Percentiles rank a stretch among this genome's conserved stretches.
Conservation (phyloP, 2,888 invertebrate species). For the Ligdia adustata region DNA sequence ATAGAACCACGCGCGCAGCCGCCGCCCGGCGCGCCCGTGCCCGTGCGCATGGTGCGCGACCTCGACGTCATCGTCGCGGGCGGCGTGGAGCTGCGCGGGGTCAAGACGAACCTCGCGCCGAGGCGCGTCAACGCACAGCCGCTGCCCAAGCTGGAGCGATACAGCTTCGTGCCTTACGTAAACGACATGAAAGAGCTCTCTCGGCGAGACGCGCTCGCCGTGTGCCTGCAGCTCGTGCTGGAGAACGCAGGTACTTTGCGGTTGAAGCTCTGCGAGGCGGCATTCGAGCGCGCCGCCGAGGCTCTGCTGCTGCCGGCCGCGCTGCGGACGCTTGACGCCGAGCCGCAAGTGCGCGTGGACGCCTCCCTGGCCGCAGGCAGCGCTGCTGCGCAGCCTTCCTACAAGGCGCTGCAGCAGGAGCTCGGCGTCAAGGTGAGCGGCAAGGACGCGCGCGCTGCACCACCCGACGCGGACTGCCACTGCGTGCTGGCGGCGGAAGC, state of each 20-base stretch:
- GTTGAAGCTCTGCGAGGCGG: constrained; percentile 89
- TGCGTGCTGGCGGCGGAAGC: constrained; percentile 87
- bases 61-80: constrained; percentile 90
- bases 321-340: constrained; percentile 86
- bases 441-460: constrained; percentile 79
- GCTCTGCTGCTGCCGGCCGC: constrained; percentile 85
- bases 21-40: constrained; percentile 63
- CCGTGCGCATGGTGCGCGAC: constrained; percentile 88
- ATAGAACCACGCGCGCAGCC: constrained; percentile 91
- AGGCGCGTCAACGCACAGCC: constrained; percentile 90
- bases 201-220: constrained; percentile 86
- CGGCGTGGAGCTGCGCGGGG: constrained; percentile 94
- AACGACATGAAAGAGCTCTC: too few species aligned
- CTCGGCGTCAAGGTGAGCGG: constrained; percentile 85
- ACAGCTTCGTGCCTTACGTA: constrained; percentile 91
- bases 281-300: constrained; percentile 85
- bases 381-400: constrained; percentile 72
- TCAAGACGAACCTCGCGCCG: constrained; percentile 96
- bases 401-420: constrained; percentile 83
- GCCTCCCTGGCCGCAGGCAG: constrained; percentile 73
- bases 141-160: constrained; percentile 92
- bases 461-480: constrained; percentile 87
- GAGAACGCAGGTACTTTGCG: constrained; percentile 90
- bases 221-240: constrained; percentile 88
- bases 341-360: constrained; percentile 89